These are phyloP conservation scores for Anagrus nilaparvatae DNA, from an alignment of 1,140 invertebrate genomes.

Conservation along the genomic window DNA sequence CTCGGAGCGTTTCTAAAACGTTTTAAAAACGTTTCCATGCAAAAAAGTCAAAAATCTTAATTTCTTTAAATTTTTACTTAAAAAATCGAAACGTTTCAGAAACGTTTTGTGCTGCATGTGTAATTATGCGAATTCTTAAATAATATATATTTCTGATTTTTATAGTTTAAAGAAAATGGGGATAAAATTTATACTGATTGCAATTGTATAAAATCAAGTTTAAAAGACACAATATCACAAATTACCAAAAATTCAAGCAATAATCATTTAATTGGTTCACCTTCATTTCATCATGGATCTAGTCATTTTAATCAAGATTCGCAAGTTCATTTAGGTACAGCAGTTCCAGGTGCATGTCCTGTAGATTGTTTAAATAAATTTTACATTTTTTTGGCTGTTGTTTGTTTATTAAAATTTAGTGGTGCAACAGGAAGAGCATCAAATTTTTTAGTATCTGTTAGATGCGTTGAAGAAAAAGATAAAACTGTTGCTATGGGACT, in stretches of 20 bases:
- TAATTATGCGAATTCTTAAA: not conserved
- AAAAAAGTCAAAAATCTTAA: no score
- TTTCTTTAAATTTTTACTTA: no score
- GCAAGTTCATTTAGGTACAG: slow-evolving; percentile 33
- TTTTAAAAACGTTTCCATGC: no score
- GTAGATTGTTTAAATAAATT: slow-evolving; percentile 56
- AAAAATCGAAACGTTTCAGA: no score
- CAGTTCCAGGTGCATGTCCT: slow-evolving; percentile 50
- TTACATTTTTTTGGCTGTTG: slow-evolving; percentile 54
- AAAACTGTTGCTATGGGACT: slow-evolving; percentile 63
- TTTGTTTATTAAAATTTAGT: slow-evolving; percentile 56
- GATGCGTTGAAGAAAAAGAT: slow-evolving; percentile 61
- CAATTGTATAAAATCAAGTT: slow-evolving; percentile 38
- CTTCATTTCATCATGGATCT: not conserved
- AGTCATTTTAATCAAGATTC: not conserved
- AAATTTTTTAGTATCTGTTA: slow-evolving; percentile 57
- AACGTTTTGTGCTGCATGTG: no score
- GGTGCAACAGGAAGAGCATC: slow-evolving; percentile 57
- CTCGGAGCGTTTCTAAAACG: no score
- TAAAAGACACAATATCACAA: no score
- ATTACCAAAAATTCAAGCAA: no score
- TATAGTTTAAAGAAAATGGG: slow-evolving; percentile 19
- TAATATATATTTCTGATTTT: not conserved
- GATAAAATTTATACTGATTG: slow-evolving; percentile 44
- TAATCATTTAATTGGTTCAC: no score